A percentile compares a stretch with the other conserved stretches of the same genome.
phyloP scores from a whole-genome alignment of 2,797 vertebrate genomes.

The Acrossocheilus fasciatus region DNA sequence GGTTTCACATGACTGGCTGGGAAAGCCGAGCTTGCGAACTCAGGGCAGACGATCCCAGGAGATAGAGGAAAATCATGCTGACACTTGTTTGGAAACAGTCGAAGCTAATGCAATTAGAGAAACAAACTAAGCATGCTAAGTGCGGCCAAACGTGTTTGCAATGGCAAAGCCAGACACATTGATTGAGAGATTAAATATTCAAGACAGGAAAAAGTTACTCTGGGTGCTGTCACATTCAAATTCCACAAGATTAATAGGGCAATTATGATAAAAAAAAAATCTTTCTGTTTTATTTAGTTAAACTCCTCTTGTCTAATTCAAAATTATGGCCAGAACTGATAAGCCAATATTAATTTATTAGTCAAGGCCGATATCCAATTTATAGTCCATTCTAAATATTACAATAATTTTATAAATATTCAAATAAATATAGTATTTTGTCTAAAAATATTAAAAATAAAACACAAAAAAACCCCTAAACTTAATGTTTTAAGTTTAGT shows the following conservation, averaged over 20 bases:
- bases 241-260: constrained; percentile 74
- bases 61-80: constrained; percentile 33
- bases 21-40: constrained; percentile 17
- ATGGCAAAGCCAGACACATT: constrained; percentile 49
- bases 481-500: background rate
- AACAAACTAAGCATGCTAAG: constrained; percentile 50
- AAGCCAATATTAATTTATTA: background rate
- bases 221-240: constrained; percentile 70
- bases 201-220: constrained; percentile 78
- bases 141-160: constrained; percentile 39
- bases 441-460: background rate
- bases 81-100: constrained; percentile 42
- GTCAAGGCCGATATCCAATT: background rate
- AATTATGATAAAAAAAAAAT: constrained; percentile 46
- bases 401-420: background rate
- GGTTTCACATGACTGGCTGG: constrained; percentile 30
- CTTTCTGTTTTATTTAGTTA: background rate
- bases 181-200: constrained; percentile 75
- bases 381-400: background rate
- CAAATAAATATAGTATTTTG: background rate
- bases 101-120: constrained; percentile 39
- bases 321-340: background rate
- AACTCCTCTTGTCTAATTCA: background rate
- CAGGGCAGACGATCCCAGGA: constrained; percentile 21
- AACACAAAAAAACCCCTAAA: background rate